These are phyloP conservation scores for Subanguina moxae DNA, from an alignment of 1,140 invertebrate species.

Conservation along the genomic window DNA sequence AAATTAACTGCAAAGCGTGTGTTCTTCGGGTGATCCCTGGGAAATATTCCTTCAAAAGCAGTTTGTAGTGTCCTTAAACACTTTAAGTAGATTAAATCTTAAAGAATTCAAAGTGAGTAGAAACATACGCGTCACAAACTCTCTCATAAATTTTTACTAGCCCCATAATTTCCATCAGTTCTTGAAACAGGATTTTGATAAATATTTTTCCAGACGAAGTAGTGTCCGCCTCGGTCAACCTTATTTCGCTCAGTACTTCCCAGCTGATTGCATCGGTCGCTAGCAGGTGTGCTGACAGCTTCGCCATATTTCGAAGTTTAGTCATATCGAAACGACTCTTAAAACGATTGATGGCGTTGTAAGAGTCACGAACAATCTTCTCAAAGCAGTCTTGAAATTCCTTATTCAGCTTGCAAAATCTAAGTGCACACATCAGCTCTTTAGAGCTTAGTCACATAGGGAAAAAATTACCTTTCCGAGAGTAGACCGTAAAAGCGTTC, in stretches of 20 bases:
- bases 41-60: conserved; percentile 87
- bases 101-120: conserved; percentile 39
- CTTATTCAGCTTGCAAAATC: conserved; percentile 13
- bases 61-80: conserved; percentile 73
- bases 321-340: conserved; percentile 92
- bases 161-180: conserved; percentile 92
- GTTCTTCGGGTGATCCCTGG: conserved; percentile 88
- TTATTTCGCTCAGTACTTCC: conserved; percentile 79
- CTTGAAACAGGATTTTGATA: conserved; percentile 93
- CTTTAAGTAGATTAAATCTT: background rate
- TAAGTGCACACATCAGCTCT: background rate
- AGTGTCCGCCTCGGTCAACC: conserved; percentile 91
- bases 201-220: conserved; percentile 94
- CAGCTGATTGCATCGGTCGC: conserved; percentile 90
- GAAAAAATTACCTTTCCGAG: conserved; percentile 74
- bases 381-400: conserved; percentile 76
- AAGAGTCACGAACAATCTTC: conserved; percentile 90
- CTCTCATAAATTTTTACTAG: conserved; percentile 81
- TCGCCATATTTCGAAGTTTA: conserved; percentile 92
- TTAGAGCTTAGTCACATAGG: conserved; percentile 71
- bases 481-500: conserved; percentile 95
- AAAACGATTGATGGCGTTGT: conserved; percentile 81
- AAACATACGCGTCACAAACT: conserved; percentile 73
- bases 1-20: conserved; percentile 98
- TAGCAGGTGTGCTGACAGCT: conserved; percentile 92